A percentile compares a stretch with the other conserved stretches of the same genome.
Evolutionary conservation across 2,888 invertebrate genomes (phyloP).

Genomic region (Rhagonycha fulva): DNA sequence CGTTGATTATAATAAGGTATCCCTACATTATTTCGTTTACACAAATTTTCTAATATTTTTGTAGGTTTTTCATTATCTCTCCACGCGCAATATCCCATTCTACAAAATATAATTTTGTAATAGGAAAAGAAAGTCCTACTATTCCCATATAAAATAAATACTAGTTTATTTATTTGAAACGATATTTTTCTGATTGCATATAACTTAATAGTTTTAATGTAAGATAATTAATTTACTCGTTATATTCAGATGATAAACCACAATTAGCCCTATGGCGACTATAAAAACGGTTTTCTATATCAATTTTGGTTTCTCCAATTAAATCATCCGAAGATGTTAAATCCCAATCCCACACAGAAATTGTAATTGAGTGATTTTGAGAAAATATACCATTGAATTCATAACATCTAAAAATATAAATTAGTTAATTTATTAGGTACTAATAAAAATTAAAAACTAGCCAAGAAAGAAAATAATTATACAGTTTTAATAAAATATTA

Average conservation of each 20-base stretch:
- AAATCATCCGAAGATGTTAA: slow-evolving; percentile 70
- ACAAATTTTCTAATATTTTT: slow-evolving; percentile 72
- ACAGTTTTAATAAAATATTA: no score
- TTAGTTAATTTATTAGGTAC: neutral
- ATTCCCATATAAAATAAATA: neutral
- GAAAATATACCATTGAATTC: slow-evolving; percentile 76
- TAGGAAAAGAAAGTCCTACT: neutral
- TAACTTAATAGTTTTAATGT: no score
- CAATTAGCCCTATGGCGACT: slow-evolving; percentile 78
- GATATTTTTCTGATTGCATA: slow-evolving; percentile 21
- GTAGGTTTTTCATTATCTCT: slow-evolving; percentile 74
- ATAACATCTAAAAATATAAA: slow-evolving; percentile 62
- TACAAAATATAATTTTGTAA: slow-evolving; percentile 36
- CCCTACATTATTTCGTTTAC: slow-evolving; percentile 66
- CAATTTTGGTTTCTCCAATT: slow-evolving; percentile 83
- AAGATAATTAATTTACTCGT: slow-evolving; percentile 59
- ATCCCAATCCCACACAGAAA: slow-evolving; percentile 80
- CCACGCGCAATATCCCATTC: slow-evolving; percentile 76
- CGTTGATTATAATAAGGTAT: slow-evolving; percentile 58
- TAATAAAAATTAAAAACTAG: neutral
- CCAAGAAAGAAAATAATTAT: no score
- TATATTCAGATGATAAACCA: slow-evolving; percentile 74
- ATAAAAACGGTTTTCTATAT: slow-evolving; percentile 86
- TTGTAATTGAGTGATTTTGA: slow-evolving; percentile 72
- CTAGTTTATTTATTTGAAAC: neutral